Conservation (phyloP, 2,888 invertebrate genomes). For the Cyrtodaria siliqua region DNA sequence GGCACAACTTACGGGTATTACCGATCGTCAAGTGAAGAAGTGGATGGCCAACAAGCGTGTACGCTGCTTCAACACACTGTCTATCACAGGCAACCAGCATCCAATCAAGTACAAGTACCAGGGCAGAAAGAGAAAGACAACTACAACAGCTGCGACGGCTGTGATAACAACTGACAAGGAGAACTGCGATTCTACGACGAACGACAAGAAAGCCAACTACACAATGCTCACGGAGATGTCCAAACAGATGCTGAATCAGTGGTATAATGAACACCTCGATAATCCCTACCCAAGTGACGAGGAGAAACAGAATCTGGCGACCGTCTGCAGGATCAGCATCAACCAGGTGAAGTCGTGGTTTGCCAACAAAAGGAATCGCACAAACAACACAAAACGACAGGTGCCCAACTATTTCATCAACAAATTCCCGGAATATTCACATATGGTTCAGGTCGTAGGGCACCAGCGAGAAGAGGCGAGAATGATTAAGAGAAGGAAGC, state of each 20-base stretch:
- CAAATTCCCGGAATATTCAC: conserved; percentile 72
- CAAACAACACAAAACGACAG: conserved; percentile 76
- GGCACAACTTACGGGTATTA: conserved; percentile 69
- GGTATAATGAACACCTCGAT: conserved; percentile 72
- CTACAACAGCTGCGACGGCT: neutral
- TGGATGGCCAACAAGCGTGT: conserved; percentile 84
- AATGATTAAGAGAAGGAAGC: conserved; percentile 48
- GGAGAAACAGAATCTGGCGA: conserved; percentile 74
- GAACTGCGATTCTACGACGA: conserved; percentile 42
- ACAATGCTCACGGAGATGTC: conserved; percentile 65
- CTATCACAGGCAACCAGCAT: conserved; percentile 81
- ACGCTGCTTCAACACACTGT: conserved; percentile 80
- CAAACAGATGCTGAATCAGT: conserved; percentile 67
- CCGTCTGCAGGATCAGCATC: conserved; percentile 67
- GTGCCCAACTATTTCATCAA: conserved; percentile 78
- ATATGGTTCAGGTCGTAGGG: conserved; percentile 71
- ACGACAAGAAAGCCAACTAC: conserved; percentile 58
- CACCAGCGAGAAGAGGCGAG: conserved; percentile 66
- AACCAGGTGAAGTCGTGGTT: conserved; percentile 81
- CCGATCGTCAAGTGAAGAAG: conserved; percentile 78
- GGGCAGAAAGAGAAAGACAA: conserved; percentile 46
- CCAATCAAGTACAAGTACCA: conserved; percentile 78
- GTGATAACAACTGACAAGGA: conserved; percentile 12
- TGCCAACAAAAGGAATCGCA: conserved; percentile 79
- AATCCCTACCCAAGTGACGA: conserved; percentile 77